Percentiles rank a stretch among this genome's conserved stretches.
These are phyloP conservation scores for Danio aesculapii DNA, from an alignment of 2,797 vertebrate species.

Conservation along the genomic window DNA sequence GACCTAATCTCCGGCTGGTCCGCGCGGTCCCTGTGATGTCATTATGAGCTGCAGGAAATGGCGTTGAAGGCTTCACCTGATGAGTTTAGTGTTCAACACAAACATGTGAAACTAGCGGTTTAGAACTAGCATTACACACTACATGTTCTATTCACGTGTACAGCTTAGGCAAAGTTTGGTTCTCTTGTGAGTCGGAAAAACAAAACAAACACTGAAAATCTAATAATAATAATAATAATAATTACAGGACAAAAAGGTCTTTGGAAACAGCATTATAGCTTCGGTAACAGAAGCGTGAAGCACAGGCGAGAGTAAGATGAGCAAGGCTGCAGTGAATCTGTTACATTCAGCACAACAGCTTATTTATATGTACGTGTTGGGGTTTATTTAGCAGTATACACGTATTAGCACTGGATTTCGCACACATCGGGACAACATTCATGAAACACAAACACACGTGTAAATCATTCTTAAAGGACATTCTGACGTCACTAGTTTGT, in stretches of 20 bases:
- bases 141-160: slow-evolving; percentile 41
- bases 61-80: slow-evolving; percentile 31
- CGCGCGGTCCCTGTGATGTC: neutral
- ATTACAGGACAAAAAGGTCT: slow-evolving; percentile 52
- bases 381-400: neutral
- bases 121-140: slow-evolving; percentile 28
- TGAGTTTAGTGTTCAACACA: slow-evolving; percentile 27
- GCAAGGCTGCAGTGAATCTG: slow-evolving; percentile 3
- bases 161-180: slow-evolving; percentile 57
- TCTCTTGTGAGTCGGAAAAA: slow-evolving; percentile 27
- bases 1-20: slow-evolving; percentile 10
- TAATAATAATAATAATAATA: slow-evolving; percentile 28
- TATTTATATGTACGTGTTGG: slow-evolving; percentile 12
- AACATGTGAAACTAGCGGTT: slow-evolving; percentile 38
- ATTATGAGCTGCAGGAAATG: slow-evolving; percentile 41
- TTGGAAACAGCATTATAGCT: slow-evolving; percentile 70
- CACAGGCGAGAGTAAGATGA: slow-evolving; percentile 38
- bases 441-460: neutral
- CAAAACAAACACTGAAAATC: slow-evolving; percentile 7
- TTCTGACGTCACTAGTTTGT: neutral
- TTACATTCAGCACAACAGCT: slow-evolving; percentile 53
- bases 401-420: neutral
- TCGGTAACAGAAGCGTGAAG: slow-evolving; percentile 51
- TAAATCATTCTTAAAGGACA: neutral
- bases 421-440: neutral